These are phyloP conservation scores for Syngnathus acus DNA, from an alignment of 2,797 vertebrate genomes.

Conservation along the genomic window DNA sequence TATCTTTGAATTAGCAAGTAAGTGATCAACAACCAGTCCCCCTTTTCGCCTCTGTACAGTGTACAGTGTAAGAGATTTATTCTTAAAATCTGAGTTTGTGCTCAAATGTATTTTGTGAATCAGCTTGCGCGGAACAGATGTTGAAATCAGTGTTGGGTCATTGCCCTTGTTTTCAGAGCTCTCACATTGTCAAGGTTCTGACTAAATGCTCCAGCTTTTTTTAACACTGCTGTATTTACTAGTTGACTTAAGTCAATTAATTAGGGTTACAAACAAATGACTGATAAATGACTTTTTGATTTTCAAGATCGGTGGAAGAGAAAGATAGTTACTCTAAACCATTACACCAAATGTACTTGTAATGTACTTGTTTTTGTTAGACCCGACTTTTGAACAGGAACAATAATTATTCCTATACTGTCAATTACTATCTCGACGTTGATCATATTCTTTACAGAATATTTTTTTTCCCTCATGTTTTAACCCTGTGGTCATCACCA, in stretches of 20 bases:
- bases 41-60: slow-evolving; percentile 4
- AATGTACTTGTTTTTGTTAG: not conserved
- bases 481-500: not conserved
- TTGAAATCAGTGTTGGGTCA: slow-evolving; percentile 1
- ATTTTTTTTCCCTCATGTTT: not conserved
- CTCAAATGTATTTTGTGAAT: not conserved
- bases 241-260: not conserved
- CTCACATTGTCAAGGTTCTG: not conserved
- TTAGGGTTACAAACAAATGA: not conserved
- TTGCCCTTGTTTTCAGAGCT: not conserved
- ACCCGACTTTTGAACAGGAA: not conserved
- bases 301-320: not conserved
- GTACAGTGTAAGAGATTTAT: not conserved
- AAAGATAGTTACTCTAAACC: not conserved
- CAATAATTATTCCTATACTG: not conserved
- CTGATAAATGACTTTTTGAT: not conserved
- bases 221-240: not conserved
- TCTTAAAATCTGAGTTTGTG: not conserved
- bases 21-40: slow-evolving; percentile 49
- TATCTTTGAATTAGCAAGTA: slow-evolving; percentile 93
- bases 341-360: not conserved
- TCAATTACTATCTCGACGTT: not conserved
- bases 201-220: not conserved
- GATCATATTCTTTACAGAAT: not conserved
- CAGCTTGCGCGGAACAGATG: not conserved